Base-by-base conservation (phyloP, 2,888 invertebrate species). In the Tridacna gigas region DNA sequence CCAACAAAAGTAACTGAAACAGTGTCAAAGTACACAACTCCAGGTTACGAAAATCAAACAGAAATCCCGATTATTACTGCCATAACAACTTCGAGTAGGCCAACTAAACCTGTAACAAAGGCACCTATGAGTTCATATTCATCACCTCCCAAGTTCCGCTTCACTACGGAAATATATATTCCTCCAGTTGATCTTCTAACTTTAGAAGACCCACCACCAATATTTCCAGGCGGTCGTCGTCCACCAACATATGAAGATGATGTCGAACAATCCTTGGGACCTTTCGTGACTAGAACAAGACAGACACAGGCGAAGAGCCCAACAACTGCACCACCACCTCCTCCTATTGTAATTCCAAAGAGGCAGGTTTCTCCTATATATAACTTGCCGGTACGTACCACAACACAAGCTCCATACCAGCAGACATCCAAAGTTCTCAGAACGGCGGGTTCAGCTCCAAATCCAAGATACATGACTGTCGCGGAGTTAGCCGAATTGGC, bases 151-250 rank as follows among this genome's bases (percentile, higher is more conserved):
- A 61, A n/a, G n/a, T 0, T n/a, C 9, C 7, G 13, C 28, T 26
- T 26, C 7, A 28, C 28, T 3, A 25, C 66, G 20, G 20, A 56
- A 56, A 56, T 56, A 26, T 11, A 9, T 15, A 11, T 66, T 66
- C 12, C 67, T 2, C 20, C 13, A n/a, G 45, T 45, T 61, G 65
- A 37, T 25, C 47, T 28, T 7, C 48, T 61, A 3, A 18, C 79
- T 12, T 69, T 73, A 18, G 80, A 83, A 20, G 83, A 86, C 37
- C 86, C 86, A 25, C 86, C 86, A 5, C 86, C 86, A 0, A 83
- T 86, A 56, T 77, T 86, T 15, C 65, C 26, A 5, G 77, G 67
- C 25, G 76, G 74, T 20, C 76, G 71, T n/a, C 76, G 71, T n/a
- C 81, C 78, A 15, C 51, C 73, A 7, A 48, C 26, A 13, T 77